Percentiles rank a stretch among this genome's conserved stretches.
Conservation (phyloP, 2,113 vertebrate species). For the Dicaeum eximium region DNA sequence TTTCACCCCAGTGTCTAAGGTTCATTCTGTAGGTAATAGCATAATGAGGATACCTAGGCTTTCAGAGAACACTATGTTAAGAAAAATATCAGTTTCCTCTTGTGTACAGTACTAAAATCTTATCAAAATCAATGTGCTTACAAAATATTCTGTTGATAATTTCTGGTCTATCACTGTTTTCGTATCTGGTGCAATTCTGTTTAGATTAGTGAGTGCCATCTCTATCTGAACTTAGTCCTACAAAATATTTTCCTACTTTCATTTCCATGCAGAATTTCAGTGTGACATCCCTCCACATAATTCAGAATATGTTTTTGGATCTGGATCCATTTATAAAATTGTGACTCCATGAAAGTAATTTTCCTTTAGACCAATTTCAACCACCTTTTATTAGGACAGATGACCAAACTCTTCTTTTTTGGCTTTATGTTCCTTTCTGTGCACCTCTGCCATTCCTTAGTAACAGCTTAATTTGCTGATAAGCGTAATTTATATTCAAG, state of each 20-base stretch:
- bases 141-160: background rate
- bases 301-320: background rate
- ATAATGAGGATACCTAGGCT: background rate
- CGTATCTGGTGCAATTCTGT: background rate
- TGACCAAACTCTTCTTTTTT: background rate
- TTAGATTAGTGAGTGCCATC: background rate
- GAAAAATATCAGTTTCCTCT: background rate
- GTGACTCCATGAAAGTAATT: background rate
- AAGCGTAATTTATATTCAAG: conserved; percentile 15
- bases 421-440: background rate
- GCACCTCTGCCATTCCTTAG: background rate
- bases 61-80: background rate
- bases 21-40: background rate
- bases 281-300: background rate
- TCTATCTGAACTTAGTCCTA: background rate
- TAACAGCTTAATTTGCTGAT: conserved; percentile 10
- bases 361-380: background rate
- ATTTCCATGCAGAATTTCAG: background rate
- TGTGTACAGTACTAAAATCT: background rate
- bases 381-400: background rate
- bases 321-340: background rate
- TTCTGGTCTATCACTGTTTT: background rate
- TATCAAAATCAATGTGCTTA: background rate
- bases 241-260: background rate
- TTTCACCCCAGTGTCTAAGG: background rate